Conservation (phyloP, 2,113 vertebrate species). For the Gymnogyps californianus region DNA sequence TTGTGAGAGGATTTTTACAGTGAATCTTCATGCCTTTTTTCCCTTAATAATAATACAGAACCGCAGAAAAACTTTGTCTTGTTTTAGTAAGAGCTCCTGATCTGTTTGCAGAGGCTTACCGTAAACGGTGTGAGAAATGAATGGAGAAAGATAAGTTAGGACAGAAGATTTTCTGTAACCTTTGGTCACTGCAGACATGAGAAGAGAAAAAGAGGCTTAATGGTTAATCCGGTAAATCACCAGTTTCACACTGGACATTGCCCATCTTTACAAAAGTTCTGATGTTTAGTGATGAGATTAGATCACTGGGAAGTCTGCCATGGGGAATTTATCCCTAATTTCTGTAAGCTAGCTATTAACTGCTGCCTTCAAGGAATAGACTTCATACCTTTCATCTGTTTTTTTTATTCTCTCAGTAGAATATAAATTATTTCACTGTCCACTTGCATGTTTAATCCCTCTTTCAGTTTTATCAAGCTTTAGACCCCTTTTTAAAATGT, state of each 20-base stretch:
- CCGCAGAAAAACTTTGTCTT: background rate
- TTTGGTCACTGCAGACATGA: background rate
- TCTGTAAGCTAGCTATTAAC: background rate
- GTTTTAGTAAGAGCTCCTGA: background rate
- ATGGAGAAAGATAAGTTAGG: background rate
- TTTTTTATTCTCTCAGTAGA: background rate
- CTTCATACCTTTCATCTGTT: background rate
- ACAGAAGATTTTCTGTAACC: background rate
- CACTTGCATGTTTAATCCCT: background rate
- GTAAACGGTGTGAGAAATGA: background rate
- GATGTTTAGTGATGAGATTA: background rate
- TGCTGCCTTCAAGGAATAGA: background rate
- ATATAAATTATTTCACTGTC: background rate
- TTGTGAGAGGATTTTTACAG: background rate
- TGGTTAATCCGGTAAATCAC: background rate
- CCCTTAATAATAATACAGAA: background rate
- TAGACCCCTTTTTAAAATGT: background rate
- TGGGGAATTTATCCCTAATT: background rate
- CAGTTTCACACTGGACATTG: background rate
- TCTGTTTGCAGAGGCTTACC: background rate
- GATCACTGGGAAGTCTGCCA: background rate
- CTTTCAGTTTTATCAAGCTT: background rate
- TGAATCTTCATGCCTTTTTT: background rate
- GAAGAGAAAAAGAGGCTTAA: background rate
- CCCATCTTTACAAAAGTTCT: background rate